phyloP scores from a whole-genome alignment of 2,797 vertebrate species.

The Podarcis siculus region DNA sequence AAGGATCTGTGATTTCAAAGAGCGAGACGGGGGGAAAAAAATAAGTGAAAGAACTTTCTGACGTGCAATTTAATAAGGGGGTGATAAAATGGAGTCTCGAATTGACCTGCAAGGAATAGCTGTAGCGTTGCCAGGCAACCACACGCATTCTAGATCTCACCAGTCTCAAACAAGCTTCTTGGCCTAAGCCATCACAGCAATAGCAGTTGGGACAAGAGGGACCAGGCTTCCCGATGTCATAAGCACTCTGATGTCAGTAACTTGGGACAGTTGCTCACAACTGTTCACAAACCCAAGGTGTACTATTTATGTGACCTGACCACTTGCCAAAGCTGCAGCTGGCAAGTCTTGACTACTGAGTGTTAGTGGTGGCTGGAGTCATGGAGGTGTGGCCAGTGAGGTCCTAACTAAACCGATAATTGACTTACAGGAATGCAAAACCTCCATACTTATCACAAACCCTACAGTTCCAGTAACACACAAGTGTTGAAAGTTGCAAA shows the following conservation, averaged over 20 bases:
- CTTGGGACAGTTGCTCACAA: not conserved
- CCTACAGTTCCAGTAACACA: too few species aligned
- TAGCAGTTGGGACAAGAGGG: not conserved
- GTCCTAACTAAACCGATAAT: too few species aligned
- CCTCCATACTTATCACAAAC: too few species aligned
- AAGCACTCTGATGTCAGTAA: not conserved
- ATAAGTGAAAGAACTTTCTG: not conserved
- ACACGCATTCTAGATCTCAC: constrained; percentile 19
- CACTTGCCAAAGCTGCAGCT: not conserved
- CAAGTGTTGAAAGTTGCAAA: too few species aligned
- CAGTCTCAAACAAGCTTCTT: not conserved
- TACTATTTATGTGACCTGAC: not conserved
- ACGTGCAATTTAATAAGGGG: not conserved
- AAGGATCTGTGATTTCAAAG: not conserved
- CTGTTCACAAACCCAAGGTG: not conserved
- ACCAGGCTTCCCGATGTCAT: not conserved
- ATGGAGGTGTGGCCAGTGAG: too few species aligned
- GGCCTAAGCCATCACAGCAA: not conserved
- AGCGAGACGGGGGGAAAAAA: not conserved
- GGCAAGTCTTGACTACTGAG: not conserved
- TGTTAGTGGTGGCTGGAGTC: too few species aligned
- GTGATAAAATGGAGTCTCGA: not conserved
- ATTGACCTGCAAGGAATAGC: not conserved
- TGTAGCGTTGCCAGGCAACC: not conserved
- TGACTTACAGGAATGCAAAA: too few species aligned